These are phyloP conservation scores for Lasius platythorax DNA, from an alignment of 2,888 invertebrate genomes.

Conservation along the genomic window DNA sequence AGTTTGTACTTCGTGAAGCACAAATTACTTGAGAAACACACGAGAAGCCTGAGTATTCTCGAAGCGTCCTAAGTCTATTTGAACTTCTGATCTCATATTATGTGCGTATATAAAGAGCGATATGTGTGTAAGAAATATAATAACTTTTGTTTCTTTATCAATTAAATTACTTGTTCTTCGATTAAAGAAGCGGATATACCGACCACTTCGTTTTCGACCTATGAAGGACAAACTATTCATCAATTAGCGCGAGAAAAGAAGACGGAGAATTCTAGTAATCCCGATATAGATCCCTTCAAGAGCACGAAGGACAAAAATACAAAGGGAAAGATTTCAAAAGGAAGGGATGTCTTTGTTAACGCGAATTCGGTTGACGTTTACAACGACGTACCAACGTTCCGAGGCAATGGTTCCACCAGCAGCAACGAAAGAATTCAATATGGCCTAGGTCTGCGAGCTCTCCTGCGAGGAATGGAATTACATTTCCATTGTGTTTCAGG, in stretches of 20 bases:
- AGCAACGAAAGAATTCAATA: conserved; percentile 79
- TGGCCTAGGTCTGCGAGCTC: conserved; percentile 63
- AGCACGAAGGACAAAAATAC: neutral
- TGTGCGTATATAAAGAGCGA: neutral
- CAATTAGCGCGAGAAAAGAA: neutral
- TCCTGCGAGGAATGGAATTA: conserved; percentile 77
- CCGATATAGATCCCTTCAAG: neutral
- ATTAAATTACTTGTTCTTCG: neutral
- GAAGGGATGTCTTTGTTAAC: conserved; percentile 40
- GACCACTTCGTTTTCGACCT: neutral
- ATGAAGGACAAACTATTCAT: neutral
- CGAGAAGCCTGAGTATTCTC: conserved; percentile 13
- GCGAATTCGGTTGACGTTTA: conserved; percentile 45
- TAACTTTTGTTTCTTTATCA: neutral
- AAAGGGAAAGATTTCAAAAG: conserved; percentile 7
- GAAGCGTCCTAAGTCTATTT: neutral
- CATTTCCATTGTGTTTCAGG: conserved; percentile 82
- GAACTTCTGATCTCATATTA: neutral
- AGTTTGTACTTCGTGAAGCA: conserved; percentile 55
- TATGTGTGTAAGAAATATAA: neutral
- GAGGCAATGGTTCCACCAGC: conserved; percentile 7
- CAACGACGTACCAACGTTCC: conserved; percentile 42
- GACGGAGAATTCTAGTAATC: neutral
- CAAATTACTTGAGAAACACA: conserved; percentile 42
- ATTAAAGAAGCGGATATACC: neutral